A percentile compares a stretch with the other conserved stretches of the same genome.
Evolutionary conservation across 1,140 invertebrate genomes (phyloP).

Genomic region (Dinoponera quadriceps): DNA sequence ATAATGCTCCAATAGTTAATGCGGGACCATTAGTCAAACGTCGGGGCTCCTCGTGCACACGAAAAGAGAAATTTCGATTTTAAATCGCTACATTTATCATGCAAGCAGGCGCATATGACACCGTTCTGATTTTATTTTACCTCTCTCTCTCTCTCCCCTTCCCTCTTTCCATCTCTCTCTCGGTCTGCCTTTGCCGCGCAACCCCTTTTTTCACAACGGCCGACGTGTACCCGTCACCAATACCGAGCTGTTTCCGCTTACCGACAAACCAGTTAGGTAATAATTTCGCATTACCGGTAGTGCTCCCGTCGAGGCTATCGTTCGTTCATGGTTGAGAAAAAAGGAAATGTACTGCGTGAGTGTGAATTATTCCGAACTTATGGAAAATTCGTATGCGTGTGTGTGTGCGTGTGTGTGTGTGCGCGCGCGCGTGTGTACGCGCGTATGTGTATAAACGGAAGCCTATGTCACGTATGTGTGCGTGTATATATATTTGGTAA

Average conservation of each 20-base stretch:
- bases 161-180: conserved; percentile 24
- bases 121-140: conserved; percentile 86
- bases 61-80: conserved; percentile 86
- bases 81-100: conserved; percentile 86
- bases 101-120: conserved; percentile 86
- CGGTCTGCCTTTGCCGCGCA: conserved; percentile 59
- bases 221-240: conserved; percentile 38
- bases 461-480: neutral
- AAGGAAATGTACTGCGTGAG: neutral
- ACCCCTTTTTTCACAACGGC: conserved; percentile 75
- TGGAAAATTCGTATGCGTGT: too few species aligned
- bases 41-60: conserved; percentile 83
- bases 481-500: conserved; percentile 62
- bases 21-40: conserved; percentile 85
- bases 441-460: too few species aligned
- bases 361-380: neutral
- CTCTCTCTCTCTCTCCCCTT: conserved; percentile 73
- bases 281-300: conserved; percentile 45
- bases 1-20: conserved; percentile 86
- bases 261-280: conserved; percentile 54
- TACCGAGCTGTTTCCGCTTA: conserved; percentile 38
- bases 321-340: neutral
- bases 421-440: too few species aligned
- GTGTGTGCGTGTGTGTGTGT: too few species aligned
- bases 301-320: neutral